Base-by-base conservation (phyloP, 2,797 vertebrate species). In the Malurus leucopterus region DNA sequence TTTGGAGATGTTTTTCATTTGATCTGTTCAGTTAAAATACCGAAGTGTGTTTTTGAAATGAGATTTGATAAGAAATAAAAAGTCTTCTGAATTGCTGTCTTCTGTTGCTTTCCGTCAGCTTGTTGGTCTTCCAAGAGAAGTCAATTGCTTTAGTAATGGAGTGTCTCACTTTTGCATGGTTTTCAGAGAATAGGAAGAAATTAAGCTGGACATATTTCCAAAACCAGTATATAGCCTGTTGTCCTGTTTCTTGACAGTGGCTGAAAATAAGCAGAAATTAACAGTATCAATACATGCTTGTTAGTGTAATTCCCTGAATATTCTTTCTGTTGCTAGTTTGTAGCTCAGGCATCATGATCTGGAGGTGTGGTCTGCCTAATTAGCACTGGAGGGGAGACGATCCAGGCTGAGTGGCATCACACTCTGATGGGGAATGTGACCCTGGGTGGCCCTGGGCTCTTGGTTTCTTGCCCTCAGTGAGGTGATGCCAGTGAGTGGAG, bases 401-500 rank as follows among this genome's bases (percentile, higher is more conserved):
- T 65, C 29, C 29, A 32, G 68, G 8, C 3, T 2, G 15, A 21
- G 47, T 34, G 64, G 17, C 8, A 32, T 21, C 32, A 43, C n/a
- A 11, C 16, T 65, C 57, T n/a, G 46, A 7, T 7, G 2, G 3
- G 15, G 36, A 10, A 6, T 43, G 27, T 50, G 36, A 65, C 47
- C 29, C 50, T 44, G 13, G 1, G 0, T 44, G 63, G 41, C 40
- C 9, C 27, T 58, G 36, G 16, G 27, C 40, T 24, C 0, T 1
- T 1, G 4, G 13, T 54, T 62, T 27, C 30, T 36, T 71, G 18
- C 23, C 36, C 27, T 13, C 32, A 41, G 38, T 0, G 0, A 34
- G 29, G 16, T 36, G 41, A 13, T 8, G 1, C 6, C 1, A 2
- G 15, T 43, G 22, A 23, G 27, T 0, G 0, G 32, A 30, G 15